phyloP scores from a whole-genome alignment of 1,140 invertebrate species.

The Oedothorax gibbosus region DNA sequence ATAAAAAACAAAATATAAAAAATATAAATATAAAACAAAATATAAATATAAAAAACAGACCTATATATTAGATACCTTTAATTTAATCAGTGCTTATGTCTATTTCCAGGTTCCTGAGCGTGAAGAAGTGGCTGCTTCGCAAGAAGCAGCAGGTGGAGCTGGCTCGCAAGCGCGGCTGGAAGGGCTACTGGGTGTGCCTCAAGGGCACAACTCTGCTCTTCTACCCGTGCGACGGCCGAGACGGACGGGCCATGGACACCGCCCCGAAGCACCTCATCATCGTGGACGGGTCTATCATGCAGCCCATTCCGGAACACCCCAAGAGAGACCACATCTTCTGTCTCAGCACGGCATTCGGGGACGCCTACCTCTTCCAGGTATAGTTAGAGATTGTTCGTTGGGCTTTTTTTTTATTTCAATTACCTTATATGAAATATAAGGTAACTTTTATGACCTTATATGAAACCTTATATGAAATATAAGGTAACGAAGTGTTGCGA shows the following conservation, averaged over 20 bases:
- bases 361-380: constrained; percentile 97
- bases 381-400: constrained; percentile 10
- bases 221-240: constrained; percentile 80
- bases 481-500: no score
- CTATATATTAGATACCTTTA: no score
- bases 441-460: no score
- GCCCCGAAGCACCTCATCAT: constrained; percentile 95
- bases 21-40: no score
- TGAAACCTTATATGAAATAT: no score
- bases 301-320: constrained; percentile 97
- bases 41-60: no score
- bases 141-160: constrained; percentile 94
- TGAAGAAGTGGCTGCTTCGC: constrained; percentile 97
- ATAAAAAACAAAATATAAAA: no score
- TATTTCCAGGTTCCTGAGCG: constrained; percentile 87
- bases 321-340: constrained; percentile 98
- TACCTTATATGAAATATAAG: no score
- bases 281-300: constrained; percentile 97
- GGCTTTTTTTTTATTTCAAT: no score
- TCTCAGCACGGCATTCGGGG: constrained; percentile 96
- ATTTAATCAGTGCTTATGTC: neutral
- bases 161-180: constrained; percentile 95
- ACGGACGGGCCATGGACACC: constrained; percentile 80
- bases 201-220: constrained; percentile 97
- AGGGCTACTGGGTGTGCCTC: constrained; percentile 97